phyloP scores from a whole-genome alignment of 2,113 vertebrate species.

The Clarias gariepinus region DNA sequence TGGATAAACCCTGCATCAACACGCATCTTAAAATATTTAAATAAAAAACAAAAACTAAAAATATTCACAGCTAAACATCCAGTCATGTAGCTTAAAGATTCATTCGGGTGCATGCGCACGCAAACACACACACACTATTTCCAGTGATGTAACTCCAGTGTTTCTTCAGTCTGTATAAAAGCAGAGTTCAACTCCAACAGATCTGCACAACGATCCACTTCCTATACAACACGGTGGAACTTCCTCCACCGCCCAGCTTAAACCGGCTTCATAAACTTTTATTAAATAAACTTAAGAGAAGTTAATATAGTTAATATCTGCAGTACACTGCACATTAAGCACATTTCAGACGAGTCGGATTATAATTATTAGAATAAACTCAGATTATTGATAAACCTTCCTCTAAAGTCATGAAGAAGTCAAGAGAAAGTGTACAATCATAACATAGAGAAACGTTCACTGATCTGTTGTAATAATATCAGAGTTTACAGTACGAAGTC shows the following conservation, averaged over 20 bases:
- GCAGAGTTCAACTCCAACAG: neutral
- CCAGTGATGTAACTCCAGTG: constrained; percentile 43
- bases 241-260: neutral
- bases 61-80: constrained; percentile 24
- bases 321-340: no score
- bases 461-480: neutral
- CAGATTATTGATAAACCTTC: neutral
- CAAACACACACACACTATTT: neutral
- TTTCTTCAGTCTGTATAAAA: neutral
- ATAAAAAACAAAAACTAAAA: constrained; percentile 2
- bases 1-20: neutral
- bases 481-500: neutral
- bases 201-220: neutral
- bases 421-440: neutral
- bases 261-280: neutral
- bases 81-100: neutral
- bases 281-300: neutral
- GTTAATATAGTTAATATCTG: no score
- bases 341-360: no score
- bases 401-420: neutral
- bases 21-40: constrained; percentile 2
- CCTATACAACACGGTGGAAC: neutral
- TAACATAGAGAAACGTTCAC: neutral
- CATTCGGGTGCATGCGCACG: neutral
- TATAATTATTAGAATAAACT: neutral